Base-by-base conservation (phyloP, 2,113 vertebrate species). In the Protomyctophum bolini region DNA sequence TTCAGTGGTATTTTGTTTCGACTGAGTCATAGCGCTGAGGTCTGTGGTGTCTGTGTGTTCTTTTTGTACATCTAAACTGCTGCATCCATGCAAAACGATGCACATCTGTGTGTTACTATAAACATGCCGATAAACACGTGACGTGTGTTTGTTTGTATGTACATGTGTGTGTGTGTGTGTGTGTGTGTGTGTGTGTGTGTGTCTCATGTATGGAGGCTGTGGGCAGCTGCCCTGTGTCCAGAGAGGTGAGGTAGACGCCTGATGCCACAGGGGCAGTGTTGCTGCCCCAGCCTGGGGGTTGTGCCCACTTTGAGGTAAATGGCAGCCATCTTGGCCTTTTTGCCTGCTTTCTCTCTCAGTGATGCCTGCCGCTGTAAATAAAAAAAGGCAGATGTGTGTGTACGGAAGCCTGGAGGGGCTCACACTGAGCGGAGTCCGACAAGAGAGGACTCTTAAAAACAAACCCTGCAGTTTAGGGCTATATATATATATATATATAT, bases 241-340 rank as follows among this genome's bases (percentile, higher is more conserved):
- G 88, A 90, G 87, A 94, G 89, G 92, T 93, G 93, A 94, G 93
- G 93, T 94, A 93, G 93, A 91, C 33, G 90, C 89, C 92, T 90
- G 88, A 91, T 87, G 91, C 87, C 88, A 90, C 89, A 87, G 87
- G 89, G 89, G 89, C 91, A 90, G 89, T 87, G 69, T 76, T 63
- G 75, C 83, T 76, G 82, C 91, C 87, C 87, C 89, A 91, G 89
- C 90, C 86, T 82, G 77, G 89, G 89, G 89, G 87, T 88, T 88
- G 88, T 87, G 80, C 91, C 92, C 89, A 86, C 86, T 84, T 84
- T 91, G 92, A 93, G 93, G 92, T 93, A 94, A 93, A 91, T 86
- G 84, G 80, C 88, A 85, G 88, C 88, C 88, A 85, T 87, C 80
- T 87, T 85, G 86, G 87, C 87, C 66, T 88, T 33, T 41, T 83